phyloP scores from a whole-genome alignment of 2,797 vertebrate genomes.

The Limosa lapponica region DNA sequence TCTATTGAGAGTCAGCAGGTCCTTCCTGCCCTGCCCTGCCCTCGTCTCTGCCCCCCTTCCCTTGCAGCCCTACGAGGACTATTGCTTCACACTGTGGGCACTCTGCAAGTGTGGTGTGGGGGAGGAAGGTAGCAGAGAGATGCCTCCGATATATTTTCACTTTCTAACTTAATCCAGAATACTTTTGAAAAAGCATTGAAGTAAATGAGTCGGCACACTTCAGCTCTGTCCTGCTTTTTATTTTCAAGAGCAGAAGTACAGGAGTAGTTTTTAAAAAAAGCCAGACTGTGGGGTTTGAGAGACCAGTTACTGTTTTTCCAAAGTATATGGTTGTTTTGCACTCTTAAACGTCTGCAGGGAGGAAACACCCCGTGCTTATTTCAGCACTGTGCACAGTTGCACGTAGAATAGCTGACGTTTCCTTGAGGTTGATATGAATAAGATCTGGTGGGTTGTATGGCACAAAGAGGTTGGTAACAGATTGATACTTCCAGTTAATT shows the following conservation, averaged over 20 bases:
- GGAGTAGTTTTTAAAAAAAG: neutral
- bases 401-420: neutral
- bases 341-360: neutral
- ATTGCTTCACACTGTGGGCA: neutral
- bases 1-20: neutral
- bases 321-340: neutral
- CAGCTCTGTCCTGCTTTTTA: neutral
- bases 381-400: neutral
- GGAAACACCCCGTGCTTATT: neutral
- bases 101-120: neutral
- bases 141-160: neutral
- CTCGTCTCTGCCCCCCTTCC: neutral
- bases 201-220: neutral
- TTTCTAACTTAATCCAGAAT: neutral
- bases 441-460: neutral
- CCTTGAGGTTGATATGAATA: neutral
- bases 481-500: neutral
- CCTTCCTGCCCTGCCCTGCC: neutral
- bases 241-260: neutral
- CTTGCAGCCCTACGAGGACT: neutral
- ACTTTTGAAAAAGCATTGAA: neutral
- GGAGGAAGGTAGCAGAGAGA: neutral
- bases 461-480: neutral
- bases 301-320: neutral
- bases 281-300: neutral